phyloP scores from a whole-genome alignment of 2,797 vertebrate genomes.

The Sebastes minor region DNA sequence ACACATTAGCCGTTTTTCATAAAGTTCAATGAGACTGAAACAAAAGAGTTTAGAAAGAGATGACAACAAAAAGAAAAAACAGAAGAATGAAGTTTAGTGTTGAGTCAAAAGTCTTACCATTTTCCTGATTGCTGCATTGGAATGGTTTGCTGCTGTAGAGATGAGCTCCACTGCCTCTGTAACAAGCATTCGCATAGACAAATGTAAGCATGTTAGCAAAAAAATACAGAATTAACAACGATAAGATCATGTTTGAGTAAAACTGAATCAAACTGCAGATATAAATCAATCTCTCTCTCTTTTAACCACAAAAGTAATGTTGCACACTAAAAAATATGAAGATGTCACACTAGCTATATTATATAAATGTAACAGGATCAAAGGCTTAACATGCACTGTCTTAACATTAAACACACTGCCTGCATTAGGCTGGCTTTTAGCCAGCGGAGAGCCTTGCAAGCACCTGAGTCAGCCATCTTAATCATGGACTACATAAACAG shows the following conservation, averaged over 20 bases:
- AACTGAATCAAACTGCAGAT: not conserved
- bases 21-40: not conserved
- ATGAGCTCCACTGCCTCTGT: constrained; percentile 96
- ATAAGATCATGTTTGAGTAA: not conserved
- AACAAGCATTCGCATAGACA: constrained; percentile 32
- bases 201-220: not conserved
- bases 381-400: not conserved
- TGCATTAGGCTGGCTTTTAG: constrained; percentile 11
- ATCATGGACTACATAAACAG: constrained; percentile 66
- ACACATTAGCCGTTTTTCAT: not conserved
- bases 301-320: not conserved
- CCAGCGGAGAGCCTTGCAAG: constrained; percentile 24
- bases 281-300: not conserved
- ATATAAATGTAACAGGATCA: not conserved
- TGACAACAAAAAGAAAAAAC: not conserved
- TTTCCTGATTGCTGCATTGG: constrained; percentile 95
- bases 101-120: constrained; percentile 86
- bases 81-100: not conserved
- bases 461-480: constrained; percentile 57
- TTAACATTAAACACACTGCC: constrained; percentile 7
- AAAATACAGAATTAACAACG: not conserved
- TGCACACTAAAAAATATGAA: not conserved
- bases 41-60: not conserved
- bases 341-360: not conserved
- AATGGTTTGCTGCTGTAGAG: constrained; percentile 96